Percentiles rank a stretch among this genome's conserved stretches.
Evolutionary conservation across 2,113 vertebrate genomes (phyloP).

Genomic region (Hippocampus barbouri): DNA sequence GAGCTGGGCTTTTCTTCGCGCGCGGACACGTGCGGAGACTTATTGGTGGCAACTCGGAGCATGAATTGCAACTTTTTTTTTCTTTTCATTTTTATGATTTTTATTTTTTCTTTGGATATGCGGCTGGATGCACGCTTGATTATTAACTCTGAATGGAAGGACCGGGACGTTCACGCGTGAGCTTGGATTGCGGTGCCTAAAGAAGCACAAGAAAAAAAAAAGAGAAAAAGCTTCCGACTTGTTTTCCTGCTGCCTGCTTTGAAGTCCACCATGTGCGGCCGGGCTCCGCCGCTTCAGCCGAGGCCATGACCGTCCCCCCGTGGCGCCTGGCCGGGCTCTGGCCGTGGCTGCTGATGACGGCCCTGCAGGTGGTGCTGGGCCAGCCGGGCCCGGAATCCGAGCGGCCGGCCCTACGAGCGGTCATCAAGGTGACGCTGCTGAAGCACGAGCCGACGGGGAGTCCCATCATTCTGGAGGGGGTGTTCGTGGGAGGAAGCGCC

Average conservation of each 20-base stretch:
- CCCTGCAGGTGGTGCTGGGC: slow-evolving; percentile 85
- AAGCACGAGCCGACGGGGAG: slow-evolving; percentile 80
- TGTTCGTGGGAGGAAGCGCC: slow-evolving; percentile 83
- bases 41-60: not conserved
- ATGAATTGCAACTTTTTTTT: not conserved
- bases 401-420: slow-evolving; percentile 79
- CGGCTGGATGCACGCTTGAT: slow-evolving; percentile 14
- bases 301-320: slow-evolving; percentile 93
- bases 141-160: slow-evolving; percentile 30
- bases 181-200: slow-evolving; percentile 30
- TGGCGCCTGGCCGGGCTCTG: slow-evolving; percentile 92
- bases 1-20: not conserved
- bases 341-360: slow-evolving; percentile 95
- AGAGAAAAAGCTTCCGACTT: not conserved
- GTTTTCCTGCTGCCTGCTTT: slow-evolving; percentile 61
- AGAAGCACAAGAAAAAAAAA: slow-evolving; percentile 6
- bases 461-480: slow-evolving; percentile 84
- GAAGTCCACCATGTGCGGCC: slow-evolving; percentile 87
- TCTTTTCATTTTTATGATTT: not conserved
- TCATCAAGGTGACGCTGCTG: slow-evolving; percentile 87
- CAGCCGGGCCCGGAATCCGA: slow-evolving; percentile 83
- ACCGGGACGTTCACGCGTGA: slow-evolving; percentile 31
- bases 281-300: slow-evolving; percentile 81
- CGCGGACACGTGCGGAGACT: not conserved
- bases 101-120: not conserved